These are phyloP conservation scores for Oreortyx pictus DNA, from an alignment of 2,797 vertebrate genomes.

Conservation along the genomic window DNA sequence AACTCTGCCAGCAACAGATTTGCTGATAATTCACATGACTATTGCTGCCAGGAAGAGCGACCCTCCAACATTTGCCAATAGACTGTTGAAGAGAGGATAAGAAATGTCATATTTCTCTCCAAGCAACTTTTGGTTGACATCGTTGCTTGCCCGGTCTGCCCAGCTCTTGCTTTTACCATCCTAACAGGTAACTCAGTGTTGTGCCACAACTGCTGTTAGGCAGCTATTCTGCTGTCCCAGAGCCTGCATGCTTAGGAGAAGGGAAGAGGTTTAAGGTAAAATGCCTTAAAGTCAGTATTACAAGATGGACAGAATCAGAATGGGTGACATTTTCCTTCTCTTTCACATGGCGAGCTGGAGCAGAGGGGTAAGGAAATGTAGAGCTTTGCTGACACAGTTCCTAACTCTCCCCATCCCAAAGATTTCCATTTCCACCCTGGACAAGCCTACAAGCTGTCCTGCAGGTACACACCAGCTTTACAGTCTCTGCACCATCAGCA, in stretches of 20 bases:
- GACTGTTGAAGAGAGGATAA: not conserved
- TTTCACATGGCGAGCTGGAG: not conserved
- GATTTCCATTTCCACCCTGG: not conserved
- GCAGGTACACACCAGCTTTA: not conserved
- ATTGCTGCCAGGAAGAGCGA: not conserved
- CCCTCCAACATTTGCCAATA: not conserved
- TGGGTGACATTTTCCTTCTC: not conserved
- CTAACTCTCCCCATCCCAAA: not conserved
- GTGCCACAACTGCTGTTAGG: not conserved
- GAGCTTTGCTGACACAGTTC: not conserved
- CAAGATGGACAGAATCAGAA: not conserved
- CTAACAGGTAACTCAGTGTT: not conserved
- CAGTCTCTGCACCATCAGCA: not conserved
- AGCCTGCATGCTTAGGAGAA: fast-evolving
- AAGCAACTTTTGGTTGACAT: not conserved
- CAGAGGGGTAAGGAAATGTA: fast-evolving
- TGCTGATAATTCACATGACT: not conserved
- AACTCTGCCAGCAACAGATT: not conserved
- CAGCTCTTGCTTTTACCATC: not conserved
- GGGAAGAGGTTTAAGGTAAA: not conserved
- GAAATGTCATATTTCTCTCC: not conserved
- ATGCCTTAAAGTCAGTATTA: not conserved
- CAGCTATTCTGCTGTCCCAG: not conserved
- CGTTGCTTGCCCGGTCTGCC: not conserved
- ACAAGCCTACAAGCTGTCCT: not conserved